Percentiles rank a stretch among this genome's conserved stretches.
These are phyloP conservation scores for Laothoe populi DNA, from an alignment of 2,888 invertebrate species.

Conservation along the genomic window DNA sequence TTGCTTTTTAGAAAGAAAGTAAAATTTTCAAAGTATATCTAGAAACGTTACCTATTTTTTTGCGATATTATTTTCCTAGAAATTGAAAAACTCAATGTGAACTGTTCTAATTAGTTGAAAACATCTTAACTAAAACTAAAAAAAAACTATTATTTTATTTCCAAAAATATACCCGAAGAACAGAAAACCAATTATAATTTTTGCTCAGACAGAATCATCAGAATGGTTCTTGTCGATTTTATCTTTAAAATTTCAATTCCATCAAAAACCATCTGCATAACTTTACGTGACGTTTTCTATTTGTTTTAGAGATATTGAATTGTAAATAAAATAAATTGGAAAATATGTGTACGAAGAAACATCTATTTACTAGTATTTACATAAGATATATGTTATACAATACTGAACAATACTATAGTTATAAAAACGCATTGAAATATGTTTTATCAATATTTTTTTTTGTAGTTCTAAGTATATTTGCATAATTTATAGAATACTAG, in stretches of 20 bases:
- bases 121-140: constrained; percentile 7
- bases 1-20: no score
- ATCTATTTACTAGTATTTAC: no score
- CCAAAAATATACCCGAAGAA: background rate
- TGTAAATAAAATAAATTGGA: background rate
- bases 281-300: constrained; percentile 17
- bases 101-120: constrained; percentile 3
- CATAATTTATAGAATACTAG: no score
- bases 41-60: background rate
- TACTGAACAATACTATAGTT: no score
- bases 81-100: background rate
- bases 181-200: constrained; percentile 11
- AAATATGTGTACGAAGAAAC: background rate
- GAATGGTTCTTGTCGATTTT: constrained; percentile 23
- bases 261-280: constrained; percentile 24
- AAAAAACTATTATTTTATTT: background rate
- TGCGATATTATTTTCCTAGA: background rate
- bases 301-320: constrained; percentile 19
- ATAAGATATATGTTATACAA: no score
- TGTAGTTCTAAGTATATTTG: no score
- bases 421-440: no score
- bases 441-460: no score
- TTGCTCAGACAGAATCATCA: background rate
- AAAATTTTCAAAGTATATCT: no score
- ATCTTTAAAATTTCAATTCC: constrained; percentile 5